Evolutionary conservation across 2,113 vertebrate genomes (phyloP).

Genomic region (Aythya baeri): DNA sequence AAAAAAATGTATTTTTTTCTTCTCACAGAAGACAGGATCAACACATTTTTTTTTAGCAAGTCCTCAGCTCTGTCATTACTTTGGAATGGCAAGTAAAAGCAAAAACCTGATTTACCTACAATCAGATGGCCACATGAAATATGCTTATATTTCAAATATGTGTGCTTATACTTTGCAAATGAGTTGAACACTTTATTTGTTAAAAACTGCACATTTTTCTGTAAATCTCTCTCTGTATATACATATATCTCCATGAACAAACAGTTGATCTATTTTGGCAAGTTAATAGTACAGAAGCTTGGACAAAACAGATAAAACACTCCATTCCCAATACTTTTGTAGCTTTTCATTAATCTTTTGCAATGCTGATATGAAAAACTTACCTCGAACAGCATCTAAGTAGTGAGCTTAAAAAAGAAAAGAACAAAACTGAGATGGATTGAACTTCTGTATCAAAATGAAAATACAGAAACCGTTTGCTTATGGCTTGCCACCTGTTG

Average conservation of each 20-base stretch:
- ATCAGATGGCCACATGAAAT: not conserved
- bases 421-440: constrained; percentile 65
- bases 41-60: not conserved
- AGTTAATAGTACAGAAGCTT: not conserved
- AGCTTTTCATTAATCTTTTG: constrained; percentile 4
- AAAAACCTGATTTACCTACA: not conserved
- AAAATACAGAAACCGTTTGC: constrained; percentile 51
- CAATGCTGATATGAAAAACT: constrained; percentile 57
- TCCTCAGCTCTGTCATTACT: not conserved
- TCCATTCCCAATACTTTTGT: not conserved
- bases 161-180: not conserved
- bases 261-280: not conserved
- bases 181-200: not conserved
- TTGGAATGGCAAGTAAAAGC: not conserved
- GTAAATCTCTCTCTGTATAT: not conserved
- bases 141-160: not conserved
- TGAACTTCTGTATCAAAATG: constrained; percentile 63
- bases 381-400: constrained; percentile 83
- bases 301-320: not conserved
- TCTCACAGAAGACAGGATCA: not conserved
- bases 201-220: not conserved
- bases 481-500: constrained; percentile 59
- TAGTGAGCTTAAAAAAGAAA: constrained; percentile 79
- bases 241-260: not conserved
- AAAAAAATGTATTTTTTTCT: not conserved